Conservation (phyloP, 2,888 invertebrate genomes). For the Sialis fuliginosa region DNA sequence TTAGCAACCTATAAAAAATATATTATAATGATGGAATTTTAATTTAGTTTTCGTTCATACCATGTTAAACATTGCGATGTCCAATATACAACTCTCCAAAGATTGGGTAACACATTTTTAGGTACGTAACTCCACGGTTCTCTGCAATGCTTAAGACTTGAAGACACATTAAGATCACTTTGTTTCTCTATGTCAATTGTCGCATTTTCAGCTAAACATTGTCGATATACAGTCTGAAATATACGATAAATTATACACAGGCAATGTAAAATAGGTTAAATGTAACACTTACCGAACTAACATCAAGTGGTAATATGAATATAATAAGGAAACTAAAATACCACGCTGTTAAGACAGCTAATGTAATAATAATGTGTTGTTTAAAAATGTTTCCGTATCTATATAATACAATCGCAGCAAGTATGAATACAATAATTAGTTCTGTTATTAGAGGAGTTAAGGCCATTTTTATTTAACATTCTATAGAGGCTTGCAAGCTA, state of each 20-base stretch:
- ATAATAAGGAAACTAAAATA: slow-evolving; percentile 97
- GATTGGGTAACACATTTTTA: slow-evolving; percentile 65
- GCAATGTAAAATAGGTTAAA: background rate
- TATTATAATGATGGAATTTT: background rate
- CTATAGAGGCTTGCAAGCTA: too few relatives aligned
- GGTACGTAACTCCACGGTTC: slow-evolving; percentile 82
- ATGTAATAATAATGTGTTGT: slow-evolving; percentile 84
- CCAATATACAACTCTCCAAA: slow-evolving; percentile 99
- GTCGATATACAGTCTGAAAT: slow-evolving; percentile 75
- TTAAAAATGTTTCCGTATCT: slow-evolving; percentile 92
- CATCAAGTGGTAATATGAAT: slow-evolving; percentile 91
- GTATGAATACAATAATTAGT: slow-evolving; percentile 54
- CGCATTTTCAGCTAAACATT: slow-evolving; percentile 44
- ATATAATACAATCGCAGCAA: slow-evolving; percentile 56
- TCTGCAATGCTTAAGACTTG: slow-evolving; percentile 36
- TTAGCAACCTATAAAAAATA: slow-evolving; percentile 54
- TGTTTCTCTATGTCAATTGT: slow-evolving; percentile 8
- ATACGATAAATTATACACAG: background rate
- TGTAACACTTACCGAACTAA: slow-evolving; percentile 69
- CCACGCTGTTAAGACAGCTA: slow-evolving; percentile 92
- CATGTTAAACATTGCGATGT: slow-evolving; percentile 94
- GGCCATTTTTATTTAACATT: slow-evolving; percentile 36
- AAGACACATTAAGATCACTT: slow-evolving; percentile 8
- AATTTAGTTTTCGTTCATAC: slow-evolving; percentile 24
- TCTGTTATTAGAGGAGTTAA: slow-evolving; percentile 63